A percentile compares a stretch with the other conserved stretches of the same genome.
These are phyloP conservation scores for Platanista minor DNA, from an alignment of 2,113 vertebrate genomes.

Conservation along the genomic window DNA sequence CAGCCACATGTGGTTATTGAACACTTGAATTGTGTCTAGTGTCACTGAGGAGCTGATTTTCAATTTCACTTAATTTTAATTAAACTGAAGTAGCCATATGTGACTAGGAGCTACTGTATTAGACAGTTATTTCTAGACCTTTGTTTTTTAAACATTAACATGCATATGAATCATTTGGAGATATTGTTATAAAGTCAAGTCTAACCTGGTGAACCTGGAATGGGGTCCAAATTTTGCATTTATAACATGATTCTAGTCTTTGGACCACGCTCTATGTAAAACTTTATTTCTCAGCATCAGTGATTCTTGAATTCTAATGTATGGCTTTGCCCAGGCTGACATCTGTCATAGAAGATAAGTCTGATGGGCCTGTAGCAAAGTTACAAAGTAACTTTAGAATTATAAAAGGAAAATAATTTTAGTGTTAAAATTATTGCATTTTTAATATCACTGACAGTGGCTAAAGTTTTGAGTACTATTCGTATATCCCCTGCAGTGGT, in stretches of 20 bases:
- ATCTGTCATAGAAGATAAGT: neutral
- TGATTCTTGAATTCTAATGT: neutral
- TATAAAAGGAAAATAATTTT: neutral
- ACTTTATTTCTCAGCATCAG: neutral
- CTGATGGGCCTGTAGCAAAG: neutral
- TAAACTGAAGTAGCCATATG: neutral
- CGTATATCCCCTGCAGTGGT: neutral
- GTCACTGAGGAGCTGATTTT: neutral
- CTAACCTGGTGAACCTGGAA: neutral
- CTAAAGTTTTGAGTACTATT: neutral
- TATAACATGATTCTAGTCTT: neutral
- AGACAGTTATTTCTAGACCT: neutral
- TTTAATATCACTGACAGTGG: neutral
- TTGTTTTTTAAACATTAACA: neutral
- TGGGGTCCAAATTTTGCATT: neutral
- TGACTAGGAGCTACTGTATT: neutral
- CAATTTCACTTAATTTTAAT: conserved; percentile 5
- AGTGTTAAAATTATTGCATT: neutral
- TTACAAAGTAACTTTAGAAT: neutral
- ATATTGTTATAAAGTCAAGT: neutral
- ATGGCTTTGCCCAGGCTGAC: neutral
- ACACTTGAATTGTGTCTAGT: neutral
- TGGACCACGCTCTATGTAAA: neutral
- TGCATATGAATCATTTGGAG: neutral
- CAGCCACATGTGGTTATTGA: neutral